phyloP scores from a whole-genome alignment of 1,140 invertebrate genomes.

The Rhagoletis zephyria region DNA sequence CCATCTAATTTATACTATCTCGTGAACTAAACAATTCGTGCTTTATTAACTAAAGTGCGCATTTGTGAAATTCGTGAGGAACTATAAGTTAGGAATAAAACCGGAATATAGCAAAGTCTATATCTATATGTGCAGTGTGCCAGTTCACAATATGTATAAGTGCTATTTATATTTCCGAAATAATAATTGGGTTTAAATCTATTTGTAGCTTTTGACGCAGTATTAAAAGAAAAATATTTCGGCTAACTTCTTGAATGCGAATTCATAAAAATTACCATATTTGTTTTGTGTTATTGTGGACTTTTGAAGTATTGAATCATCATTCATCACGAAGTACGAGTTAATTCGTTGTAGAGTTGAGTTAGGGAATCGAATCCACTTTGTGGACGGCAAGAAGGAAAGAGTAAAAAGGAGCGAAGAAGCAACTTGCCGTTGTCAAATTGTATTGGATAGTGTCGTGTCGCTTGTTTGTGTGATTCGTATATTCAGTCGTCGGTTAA shows the following conservation, averaged over 20 bases:
- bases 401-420: slow-evolving; percentile 39
- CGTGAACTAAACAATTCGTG: slow-evolving; percentile 7
- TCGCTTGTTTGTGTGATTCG: slow-evolving; percentile 1
- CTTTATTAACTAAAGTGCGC: slow-evolving; percentile 9
- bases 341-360: neutral
- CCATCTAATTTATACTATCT: neutral
- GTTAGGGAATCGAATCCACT: neutral
- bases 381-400: slow-evolving; percentile 22
- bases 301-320: slow-evolving; percentile 14
- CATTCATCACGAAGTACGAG: slow-evolving; percentile 23
- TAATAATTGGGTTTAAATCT: neutral
- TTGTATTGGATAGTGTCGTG: slow-evolving; percentile 34
- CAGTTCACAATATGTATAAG: neutral
- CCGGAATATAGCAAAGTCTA: neutral
- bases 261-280: too few relatives aligned
- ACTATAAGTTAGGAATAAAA: neutral
- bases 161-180: neutral
- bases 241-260: too few relatives aligned
- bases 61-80: neutral
- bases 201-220: neutral
- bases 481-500: slow-evolving; percentile 32
- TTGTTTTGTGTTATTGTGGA: neutral
- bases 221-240: neutral
- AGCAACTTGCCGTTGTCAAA: neutral
- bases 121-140: neutral